phyloP scores from a whole-genome alignment of 2,113 vertebrate genomes.

The Meles meles region DNA sequence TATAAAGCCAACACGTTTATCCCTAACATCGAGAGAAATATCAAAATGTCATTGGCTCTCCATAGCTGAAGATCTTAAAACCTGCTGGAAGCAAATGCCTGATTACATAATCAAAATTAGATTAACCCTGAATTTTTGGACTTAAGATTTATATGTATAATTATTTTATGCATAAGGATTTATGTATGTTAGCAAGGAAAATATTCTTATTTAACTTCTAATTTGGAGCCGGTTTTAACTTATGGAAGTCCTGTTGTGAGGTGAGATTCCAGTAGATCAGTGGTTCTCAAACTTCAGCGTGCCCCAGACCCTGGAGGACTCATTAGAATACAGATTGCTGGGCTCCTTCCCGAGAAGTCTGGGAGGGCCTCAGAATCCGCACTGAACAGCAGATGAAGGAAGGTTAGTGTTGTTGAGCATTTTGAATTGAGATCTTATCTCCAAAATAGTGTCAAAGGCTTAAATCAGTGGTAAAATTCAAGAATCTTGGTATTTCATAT shows the following conservation, averaged over 20 bases:
- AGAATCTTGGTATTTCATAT: background rate
- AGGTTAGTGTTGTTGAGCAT: background rate
- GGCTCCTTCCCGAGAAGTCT: background rate
- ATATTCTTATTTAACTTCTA: constrained; percentile 46
- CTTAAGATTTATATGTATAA: background rate
- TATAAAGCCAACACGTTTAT: constrained; percentile 70
- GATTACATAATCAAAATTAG: constrained; percentile 31
- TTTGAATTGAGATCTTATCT: constrained; percentile 16
- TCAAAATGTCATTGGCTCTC: constrained; percentile 55
- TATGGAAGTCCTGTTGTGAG: background rate
- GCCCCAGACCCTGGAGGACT: background rate
- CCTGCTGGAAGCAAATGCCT: background rate
- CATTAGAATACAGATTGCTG: background rate
- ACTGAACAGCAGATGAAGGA: background rate
- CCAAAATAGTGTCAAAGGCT: background rate
- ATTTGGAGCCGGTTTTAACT: background rate
- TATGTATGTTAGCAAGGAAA: constrained; percentile 13
- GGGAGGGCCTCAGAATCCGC: background rate
- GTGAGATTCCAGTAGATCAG: background rate
- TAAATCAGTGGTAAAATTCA: background rate
- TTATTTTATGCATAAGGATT: background rate
- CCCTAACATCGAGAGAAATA: constrained; percentile 59
- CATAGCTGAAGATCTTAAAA: constrained; percentile 15
- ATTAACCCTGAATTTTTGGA: constrained; percentile 8
- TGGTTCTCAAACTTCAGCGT: background rate